Percentiles rank a stretch among this genome's conserved stretches.
Conservation (phyloP, 2,797 vertebrate species). For the Acanthornis magna region DNA sequence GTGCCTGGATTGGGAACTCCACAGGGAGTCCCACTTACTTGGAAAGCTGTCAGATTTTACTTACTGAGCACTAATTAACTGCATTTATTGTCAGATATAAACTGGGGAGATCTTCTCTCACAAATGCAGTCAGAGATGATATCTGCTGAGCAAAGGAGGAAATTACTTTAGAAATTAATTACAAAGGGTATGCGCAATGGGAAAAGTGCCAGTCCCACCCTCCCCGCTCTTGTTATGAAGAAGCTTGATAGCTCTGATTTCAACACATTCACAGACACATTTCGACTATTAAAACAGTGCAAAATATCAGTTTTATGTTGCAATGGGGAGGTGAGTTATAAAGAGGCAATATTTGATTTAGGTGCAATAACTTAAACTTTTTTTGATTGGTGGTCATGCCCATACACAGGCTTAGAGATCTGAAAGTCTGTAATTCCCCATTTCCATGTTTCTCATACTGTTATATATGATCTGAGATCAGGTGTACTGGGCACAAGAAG, state of each 20-base stretch:
- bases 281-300: background rate
- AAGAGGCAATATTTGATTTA: background rate
- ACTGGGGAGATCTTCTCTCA: background rate
- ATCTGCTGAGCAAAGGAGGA: background rate
- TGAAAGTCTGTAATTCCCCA: background rate
- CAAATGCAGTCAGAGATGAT: background rate
- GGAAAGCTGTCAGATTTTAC: background rate
- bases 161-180: constrained; percentile 1
- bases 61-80: background rate
- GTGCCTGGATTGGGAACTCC: background rate
- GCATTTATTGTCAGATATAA: background rate
- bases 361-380: background rate
- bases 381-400: background rate
- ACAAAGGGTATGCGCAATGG: background rate
- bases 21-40: background rate
- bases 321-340: background rate
- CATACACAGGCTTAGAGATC: background rate
- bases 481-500: background rate
- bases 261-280: background rate
- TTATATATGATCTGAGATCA: no score
- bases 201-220: background rate
- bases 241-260: background rate
- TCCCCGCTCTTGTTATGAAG: background rate
- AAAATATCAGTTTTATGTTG: background rate
- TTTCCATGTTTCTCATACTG: background rate